Evolutionary conservation across 2,888 invertebrate species (phyloP), one percentile per base, ranked within the genome.

Genomic region (Leucoma salicis): DNA sequence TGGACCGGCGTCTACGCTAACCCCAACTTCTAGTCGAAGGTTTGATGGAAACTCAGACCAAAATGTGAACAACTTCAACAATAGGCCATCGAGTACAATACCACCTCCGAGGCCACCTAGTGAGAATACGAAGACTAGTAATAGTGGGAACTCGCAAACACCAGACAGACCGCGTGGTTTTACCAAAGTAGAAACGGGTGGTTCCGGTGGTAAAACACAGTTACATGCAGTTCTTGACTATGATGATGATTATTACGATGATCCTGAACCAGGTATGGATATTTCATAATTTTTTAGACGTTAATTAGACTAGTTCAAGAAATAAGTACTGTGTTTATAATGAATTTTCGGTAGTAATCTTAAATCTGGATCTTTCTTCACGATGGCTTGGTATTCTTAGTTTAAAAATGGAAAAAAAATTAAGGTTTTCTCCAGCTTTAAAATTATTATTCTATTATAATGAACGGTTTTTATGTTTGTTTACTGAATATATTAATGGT

Each of bases 221-320:
- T 79, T 94, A 44, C 94, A 94, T 73, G 94, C 94, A 2, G 92
- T 94, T 14, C 86, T 94, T 35, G 94, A 95, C 72, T 94, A 94
- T 63, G 94, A 73, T 10, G 72, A 94, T 46, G 81, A 78, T 31
- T 92, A 93, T 63, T 92, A 93, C 43, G 93, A 94, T 57, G 92
- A 93, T 49, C 90, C 92, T 50, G 91, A 89, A 31, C 80, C 85
- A 62, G 83, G 88, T 88, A 66, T 74, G 56, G 8, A 21, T 21
- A 6, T 21, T 4, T 21, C 7, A 21, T 21, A n/a, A n/a, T n/a
- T n/a, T 4, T 16, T 16, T 16, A 16, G 16, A 6, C 16, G 16
- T 16, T 16, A 16, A 16, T 16, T 16, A n/a, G n/a, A n/a, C n/a
- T n/a, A n/a, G n/a, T n/a, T n/a, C n/a, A n/a, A n/a, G n/a, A n/a